These are phyloP conservation scores for Dynastes grantii DNA, from an alignment of 2,888 invertebrate species.

Conservation along the genomic window DNA sequence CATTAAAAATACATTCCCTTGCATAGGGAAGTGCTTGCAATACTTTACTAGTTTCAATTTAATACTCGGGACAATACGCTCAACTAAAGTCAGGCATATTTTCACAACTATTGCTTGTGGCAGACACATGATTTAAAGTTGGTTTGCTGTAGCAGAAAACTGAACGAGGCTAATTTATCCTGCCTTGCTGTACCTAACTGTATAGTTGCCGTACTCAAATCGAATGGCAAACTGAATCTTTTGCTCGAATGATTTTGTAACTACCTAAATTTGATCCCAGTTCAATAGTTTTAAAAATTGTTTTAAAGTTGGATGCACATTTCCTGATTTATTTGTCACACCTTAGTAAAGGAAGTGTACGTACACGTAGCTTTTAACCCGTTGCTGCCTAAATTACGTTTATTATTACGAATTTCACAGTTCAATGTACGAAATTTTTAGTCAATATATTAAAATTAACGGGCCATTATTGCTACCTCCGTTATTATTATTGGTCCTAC, in stretches of 20 bases:
- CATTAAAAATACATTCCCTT: slow-evolving; percentile 19
- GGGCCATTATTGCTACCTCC: too few relatives aligned
- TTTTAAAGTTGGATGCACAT: too few relatives aligned
- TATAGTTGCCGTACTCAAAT: not conserved
- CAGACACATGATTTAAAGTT: not conserved
- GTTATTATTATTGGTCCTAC: too few relatives aligned
- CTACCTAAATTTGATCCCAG: not conserved
- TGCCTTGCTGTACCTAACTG: not conserved
- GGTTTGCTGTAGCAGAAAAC: not conserved
- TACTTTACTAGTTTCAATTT: not conserved
- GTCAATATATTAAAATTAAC: too few relatives aligned
- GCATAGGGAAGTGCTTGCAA: not conserved
- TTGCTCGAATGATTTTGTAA: slow-evolving; percentile 1
- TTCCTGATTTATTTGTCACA: too few relatives aligned
- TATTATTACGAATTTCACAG: too few relatives aligned
- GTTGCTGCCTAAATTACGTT: too few relatives aligned
- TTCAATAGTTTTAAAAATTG: too few relatives aligned
- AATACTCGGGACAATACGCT: not conserved
- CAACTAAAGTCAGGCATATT: not conserved
- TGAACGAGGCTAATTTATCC: slow-evolving; percentile 2
- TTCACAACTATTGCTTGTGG: not conserved
- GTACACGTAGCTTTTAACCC: too few relatives aligned
- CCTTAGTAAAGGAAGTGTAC: too few relatives aligned
- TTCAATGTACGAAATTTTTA: too few relatives aligned
- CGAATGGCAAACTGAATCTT: not conserved